Conservation (phyloP, 2,888 invertebrate species). For the Dioctria linearis region DNA sequence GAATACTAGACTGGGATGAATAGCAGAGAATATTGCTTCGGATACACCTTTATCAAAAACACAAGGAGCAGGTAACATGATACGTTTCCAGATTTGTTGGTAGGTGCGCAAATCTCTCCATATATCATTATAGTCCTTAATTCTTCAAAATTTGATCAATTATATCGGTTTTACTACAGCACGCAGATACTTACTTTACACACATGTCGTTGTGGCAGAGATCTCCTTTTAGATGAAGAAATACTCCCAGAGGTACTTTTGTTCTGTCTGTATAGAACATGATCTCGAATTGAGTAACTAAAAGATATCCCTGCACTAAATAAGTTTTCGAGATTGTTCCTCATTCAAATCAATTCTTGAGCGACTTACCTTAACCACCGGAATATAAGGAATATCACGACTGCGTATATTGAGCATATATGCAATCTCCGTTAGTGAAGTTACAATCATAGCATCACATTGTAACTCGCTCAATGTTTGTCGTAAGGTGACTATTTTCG, state of each 20-base stretch:
- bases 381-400: conserved; percentile 85
- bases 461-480: conserved; percentile 75
- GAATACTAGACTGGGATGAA: conserved; percentile 75
- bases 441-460: conserved; percentile 86
- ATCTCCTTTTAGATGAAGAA: conserved; percentile 73
- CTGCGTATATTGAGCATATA: conserved; percentile 93
- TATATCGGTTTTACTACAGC: neutral
- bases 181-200: conserved; percentile 74
- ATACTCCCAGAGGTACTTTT: conserved; percentile 76
- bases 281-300: conserved; percentile 78
- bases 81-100: conserved; percentile 76
- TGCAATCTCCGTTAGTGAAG: conserved; percentile 89
- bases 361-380: conserved; percentile 78
- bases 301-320: conserved; percentile 76
- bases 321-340: conserved; percentile 55
- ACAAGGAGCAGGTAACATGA: conserved; percentile 80
- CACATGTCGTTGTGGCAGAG: conserved; percentile 76
- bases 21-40: conserved; percentile 77
- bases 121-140: conserved; percentile 79
- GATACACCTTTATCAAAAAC: conserved; percentile 81
- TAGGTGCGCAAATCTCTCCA: conserved; percentile 80
- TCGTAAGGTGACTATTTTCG: conserved; percentile 81
- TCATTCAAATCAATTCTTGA: conserved; percentile 10
- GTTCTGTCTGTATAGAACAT: conserved; percentile 80
- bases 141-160: conserved; percentile 71